phyloP scores from a whole-genome alignment of 1,140 invertebrate genomes.

The Lepidurus arcticus region DNA sequence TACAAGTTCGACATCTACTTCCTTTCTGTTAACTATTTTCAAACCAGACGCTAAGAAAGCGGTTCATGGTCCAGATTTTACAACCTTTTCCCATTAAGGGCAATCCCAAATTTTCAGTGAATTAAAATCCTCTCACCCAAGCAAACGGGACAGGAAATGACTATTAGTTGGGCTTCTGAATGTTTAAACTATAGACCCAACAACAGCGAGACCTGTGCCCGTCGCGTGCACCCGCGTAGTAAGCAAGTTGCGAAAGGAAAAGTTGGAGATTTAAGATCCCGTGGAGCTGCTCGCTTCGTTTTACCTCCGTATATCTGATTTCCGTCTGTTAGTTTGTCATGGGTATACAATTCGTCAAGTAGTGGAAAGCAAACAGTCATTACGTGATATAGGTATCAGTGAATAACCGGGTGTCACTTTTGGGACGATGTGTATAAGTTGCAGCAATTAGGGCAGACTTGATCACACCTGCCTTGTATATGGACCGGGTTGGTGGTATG shows the following conservation, averaged over 20 bases:
- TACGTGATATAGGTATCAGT: neutral
- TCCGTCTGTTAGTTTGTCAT: neutral
- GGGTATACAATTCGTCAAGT: neutral
- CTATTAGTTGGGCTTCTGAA: neutral
- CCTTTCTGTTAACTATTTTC: neutral
- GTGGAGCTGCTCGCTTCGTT: neutral
- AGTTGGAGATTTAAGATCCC: neutral
- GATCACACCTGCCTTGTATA: neutral
- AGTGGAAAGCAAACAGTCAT: neutral
- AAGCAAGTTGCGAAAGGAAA: neutral
- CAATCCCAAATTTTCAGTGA: neutral
- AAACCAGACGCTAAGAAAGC: neutral
- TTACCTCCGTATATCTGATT: neutral
- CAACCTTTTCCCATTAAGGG: neutral
- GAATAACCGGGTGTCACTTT: neutral
- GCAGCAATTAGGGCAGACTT: neutral
- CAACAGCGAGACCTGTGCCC: neutral
- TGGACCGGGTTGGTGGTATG: neutral
- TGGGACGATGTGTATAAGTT: neutral
- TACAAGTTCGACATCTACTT: constrained; percentile 6
- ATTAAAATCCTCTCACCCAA: neutral
- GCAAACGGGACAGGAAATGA: neutral
- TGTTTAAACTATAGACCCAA: neutral
- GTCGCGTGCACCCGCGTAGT: neutral
- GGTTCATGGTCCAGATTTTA: constrained; percentile 19